These are phyloP conservation scores for Herminia tarsipennalis DNA, from an alignment of 2,888 invertebrate genomes.

Conservation along the genomic window DNA sequence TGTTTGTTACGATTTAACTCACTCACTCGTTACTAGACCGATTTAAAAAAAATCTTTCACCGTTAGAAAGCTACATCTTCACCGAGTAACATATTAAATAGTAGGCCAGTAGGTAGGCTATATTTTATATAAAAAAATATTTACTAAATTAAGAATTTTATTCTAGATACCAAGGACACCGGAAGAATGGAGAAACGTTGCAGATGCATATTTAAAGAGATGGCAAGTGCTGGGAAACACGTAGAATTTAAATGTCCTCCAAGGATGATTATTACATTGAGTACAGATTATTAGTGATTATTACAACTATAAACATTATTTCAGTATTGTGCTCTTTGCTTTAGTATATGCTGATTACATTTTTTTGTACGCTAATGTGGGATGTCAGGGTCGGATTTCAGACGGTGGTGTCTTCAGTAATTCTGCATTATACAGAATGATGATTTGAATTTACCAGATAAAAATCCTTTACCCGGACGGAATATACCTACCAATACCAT, in stretches of 20 bases:
- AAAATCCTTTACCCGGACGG: conserved; percentile 31
- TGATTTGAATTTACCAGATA: conserved; percentile 32
- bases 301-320: conserved; percentile 51
- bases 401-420: conserved; percentile 35
- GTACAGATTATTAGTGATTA: conserved; percentile 42
- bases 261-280: too few species aligned
- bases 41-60: too few species aligned
- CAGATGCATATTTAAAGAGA: conserved; percentile 10
- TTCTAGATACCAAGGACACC: not conserved
- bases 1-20: too few species aligned
- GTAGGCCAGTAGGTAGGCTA: too few species aligned
- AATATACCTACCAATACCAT: conserved; percentile 25
- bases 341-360: conserved; percentile 62
- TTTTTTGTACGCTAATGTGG: conserved; percentile 49
- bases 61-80: too few species aligned
- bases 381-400: conserved; percentile 1
- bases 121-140: too few species aligned
- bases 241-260: conserved; percentile 36
- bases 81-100: too few species aligned
- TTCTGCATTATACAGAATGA: conserved; percentile 28
- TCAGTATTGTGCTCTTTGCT: too few species aligned
- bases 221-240: conserved; percentile 23
- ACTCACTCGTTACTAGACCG: too few species aligned
- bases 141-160: too few species aligned
- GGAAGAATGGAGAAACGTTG: conserved; percentile 6